Conservation (phyloP, 2,888 invertebrate species). For the Machimus atricapillus region DNA sequence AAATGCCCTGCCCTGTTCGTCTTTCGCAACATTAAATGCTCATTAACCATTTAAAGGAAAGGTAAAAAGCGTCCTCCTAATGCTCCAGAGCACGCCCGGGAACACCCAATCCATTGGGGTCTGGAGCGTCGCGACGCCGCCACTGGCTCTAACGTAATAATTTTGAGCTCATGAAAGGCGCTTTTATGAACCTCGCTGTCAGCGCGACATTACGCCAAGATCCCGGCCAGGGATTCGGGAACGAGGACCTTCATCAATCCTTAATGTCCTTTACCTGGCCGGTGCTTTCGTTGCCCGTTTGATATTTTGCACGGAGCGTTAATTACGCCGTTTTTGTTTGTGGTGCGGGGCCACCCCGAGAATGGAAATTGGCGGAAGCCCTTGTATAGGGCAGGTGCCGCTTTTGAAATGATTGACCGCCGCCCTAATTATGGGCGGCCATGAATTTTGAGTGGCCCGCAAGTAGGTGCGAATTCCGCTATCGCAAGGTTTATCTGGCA, state of each 20-base stretch:
- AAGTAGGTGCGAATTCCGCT: slow-evolving; percentile 9
- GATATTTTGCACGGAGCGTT: slow-evolving; percentile 14
- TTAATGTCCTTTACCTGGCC: slow-evolving; percentile 25
- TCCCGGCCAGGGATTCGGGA: background rate
- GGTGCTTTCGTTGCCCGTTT: background rate
- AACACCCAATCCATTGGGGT: background rate
- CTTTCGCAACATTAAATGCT: slow-evolving; percentile 33
- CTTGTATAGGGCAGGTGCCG: background rate
- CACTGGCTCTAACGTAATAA: slow-evolving; percentile 1
- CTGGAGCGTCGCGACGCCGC: background rate
- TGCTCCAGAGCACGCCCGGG: background rate
- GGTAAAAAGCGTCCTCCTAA: background rate
- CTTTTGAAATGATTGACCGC: slow-evolving; percentile 28
- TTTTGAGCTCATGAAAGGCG: slow-evolving; percentile 32
- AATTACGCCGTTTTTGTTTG: background rate
- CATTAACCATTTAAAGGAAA: slow-evolving; percentile 30
- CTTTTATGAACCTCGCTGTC: slow-evolving; percentile 32
- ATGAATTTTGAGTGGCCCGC: slow-evolving; percentile 10
- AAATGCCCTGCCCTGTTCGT: slow-evolving; percentile 7
- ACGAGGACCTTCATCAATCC: slow-evolving; percentile 31
- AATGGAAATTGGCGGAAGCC: slow-evolving; percentile 8
- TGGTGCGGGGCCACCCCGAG: background rate
- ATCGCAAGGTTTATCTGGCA: background rate
- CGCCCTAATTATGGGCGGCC: slow-evolving; percentile 6
- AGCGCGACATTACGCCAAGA: background rate